Evolutionary conservation across 2,888 invertebrate genomes (phyloP), one percentile per base, ranked within the genome.

Genomic region (Dolomedes plantarius): DNA sequence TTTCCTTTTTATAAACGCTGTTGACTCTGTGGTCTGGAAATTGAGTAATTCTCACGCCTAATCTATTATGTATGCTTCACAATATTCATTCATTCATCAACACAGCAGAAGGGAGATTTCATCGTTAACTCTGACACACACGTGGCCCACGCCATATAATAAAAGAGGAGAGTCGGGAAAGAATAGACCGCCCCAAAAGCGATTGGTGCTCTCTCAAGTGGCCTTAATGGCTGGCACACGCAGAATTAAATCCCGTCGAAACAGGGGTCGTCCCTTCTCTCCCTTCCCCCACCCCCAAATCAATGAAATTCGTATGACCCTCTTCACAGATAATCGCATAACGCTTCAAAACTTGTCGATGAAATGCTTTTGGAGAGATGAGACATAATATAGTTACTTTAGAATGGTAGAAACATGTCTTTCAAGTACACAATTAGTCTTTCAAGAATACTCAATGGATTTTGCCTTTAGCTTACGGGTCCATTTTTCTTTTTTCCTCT

Each of bases 211-310:
- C 56, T 23, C 56, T 56, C 56, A 56, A 56, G 56, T 56, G 56
- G 56, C 56, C 23, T 56, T 56, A 56, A 56, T 56, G 56, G 56
- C 19, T 23, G 56, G 23, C 56, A 56, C 56, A 11, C 56, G 56
- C 16, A 3, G 23, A 23, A 23, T 56, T 56, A n/a, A 56, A 56
- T 56, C 23, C 16, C 56, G 6, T 23, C 23, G 23, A 56, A 56
- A 56, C 11, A 19, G 56, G 23, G 2, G 1, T 1, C 23, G 2
- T 46, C n/a, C n/a, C 46, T 16, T 46, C 46, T 46, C n/a, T n/a
- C n/a, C n/a, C n/a, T n/a, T n/a, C n/a, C n/a, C n/a, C n/a, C n/a
- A 46, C 6, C 46, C 46, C 46, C 6, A 5, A 46, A 46, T 46
- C 9, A 46, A 46, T 16, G 16, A 46, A 46, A 11, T 11, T 46